A percentile compares a stretch with the other conserved stretches of the same genome.
phyloP scores from a whole-genome alignment of 2,113 vertebrate species.

The Notarius quadriscutis region DNA sequence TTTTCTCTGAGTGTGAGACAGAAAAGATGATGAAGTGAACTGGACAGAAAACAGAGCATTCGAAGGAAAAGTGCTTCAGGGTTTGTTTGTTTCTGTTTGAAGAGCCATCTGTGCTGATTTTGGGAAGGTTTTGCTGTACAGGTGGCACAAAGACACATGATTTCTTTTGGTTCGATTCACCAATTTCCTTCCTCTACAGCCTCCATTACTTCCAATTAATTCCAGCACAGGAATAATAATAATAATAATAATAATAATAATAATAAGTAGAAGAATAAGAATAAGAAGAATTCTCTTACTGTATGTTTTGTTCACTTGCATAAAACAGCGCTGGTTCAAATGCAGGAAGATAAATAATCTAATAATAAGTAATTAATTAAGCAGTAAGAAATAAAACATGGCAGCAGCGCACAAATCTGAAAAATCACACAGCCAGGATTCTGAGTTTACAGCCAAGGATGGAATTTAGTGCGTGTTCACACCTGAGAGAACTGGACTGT shows the following conservation, averaged over 20 bases:
- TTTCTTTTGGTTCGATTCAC: not conserved
- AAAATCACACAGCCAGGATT: not conserved
- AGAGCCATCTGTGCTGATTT: constrained; percentile 7
- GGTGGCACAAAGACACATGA: constrained; percentile 5
- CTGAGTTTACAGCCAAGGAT: not conserved
- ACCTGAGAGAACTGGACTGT: constrained; percentile 60
- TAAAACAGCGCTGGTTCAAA: not conserved
- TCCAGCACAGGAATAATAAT: not conserved
- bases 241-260: constrained; percentile 5
- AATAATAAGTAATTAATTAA: not conserved
- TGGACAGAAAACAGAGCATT: not conserved
- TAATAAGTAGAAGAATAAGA: not conserved
- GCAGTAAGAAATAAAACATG: not conserved
- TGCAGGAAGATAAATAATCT: not conserved
- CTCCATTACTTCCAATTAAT: not conserved
- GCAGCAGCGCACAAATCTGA: not conserved
- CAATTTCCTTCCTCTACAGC: not conserved
- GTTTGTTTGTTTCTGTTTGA: not conserved
- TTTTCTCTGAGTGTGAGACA: not conserved
- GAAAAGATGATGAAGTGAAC: not conserved
- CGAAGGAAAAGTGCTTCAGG: not conserved
- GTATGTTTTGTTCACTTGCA: not conserved
- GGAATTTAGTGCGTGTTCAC: constrained; percentile 21
- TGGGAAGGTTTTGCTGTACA: not conserved
- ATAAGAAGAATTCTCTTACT: not conserved